Percentiles rank a stretch among this genome's conserved stretches.
Evolutionary conservation across 2,888 invertebrate genomes (phyloP).

Genomic region (Nineta flava): DNA sequence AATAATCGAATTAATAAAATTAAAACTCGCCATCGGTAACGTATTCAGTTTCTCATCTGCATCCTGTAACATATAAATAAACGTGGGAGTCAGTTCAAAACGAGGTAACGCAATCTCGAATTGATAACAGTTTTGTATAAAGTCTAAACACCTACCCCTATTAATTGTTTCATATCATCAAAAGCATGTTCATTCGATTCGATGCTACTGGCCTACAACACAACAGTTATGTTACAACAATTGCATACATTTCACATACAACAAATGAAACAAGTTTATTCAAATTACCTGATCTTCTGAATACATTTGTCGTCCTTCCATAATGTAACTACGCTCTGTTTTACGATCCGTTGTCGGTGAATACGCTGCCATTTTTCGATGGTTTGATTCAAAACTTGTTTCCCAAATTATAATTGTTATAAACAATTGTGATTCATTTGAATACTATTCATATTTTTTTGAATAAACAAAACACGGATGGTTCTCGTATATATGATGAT

Average conservation of each 20-base stretch:
- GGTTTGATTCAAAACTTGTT: no score
- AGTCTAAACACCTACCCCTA: conserved; percentile 30
- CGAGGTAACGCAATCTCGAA: no score
- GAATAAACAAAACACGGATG: no score
- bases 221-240: neutral
- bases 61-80: conserved; percentile 24
- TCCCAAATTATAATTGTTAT: no score
- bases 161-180: conserved; percentile 47
- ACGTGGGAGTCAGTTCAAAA: neutral
- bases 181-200: conserved; percentile 45
- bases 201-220: conserved; percentile 39
- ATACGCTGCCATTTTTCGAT: conserved; percentile 10
- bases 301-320: conserved; percentile 20
- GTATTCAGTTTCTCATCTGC: conserved; percentile 45
- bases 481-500: no score
- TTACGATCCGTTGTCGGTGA: conserved; percentile 8
- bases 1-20: conserved; percentile 77
- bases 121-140: neutral
- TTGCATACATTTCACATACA: no score
- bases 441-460: no score
- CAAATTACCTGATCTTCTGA: conserved; percentile 23
- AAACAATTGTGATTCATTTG: no score
- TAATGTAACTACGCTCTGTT: conserved; percentile 25
- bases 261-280: neutral
- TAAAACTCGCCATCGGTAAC: conserved; percentile 63